A percentile compares a stretch with the other conserved stretches of the same genome.
Evolutionary conservation across 2,113 vertebrate genomes (phyloP).

Genomic region (Alligator sinensis): DNA sequence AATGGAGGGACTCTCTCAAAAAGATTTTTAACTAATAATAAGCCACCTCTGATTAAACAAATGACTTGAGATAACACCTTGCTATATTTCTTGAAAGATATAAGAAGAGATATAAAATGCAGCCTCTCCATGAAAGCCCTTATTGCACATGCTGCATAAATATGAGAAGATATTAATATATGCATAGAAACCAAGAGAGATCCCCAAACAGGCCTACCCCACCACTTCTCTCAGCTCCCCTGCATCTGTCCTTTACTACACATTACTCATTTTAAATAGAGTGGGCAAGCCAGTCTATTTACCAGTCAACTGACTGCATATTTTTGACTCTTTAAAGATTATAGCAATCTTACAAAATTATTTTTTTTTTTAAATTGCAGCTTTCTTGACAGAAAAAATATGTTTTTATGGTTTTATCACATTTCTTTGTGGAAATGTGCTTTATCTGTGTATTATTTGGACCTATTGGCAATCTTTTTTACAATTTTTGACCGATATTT

Average conservation of each 20-base stretch:
- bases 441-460: too few species aligned
- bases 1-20: neutral
- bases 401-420: too few species aligned
- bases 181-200: neutral
- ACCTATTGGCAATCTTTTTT: too few species aligned
- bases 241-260: neutral
- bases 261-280: too few species aligned
- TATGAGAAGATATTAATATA: neutral
- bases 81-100: neutral
- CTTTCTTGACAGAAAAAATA: too few species aligned
- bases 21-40: neutral
- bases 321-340: too few species aligned
- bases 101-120: neutral
- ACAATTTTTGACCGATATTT: too few species aligned
- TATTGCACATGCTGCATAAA: neutral
- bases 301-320: too few species aligned
- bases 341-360: too few species aligned
- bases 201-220: neutral
- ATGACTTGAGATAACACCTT: neutral
- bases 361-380: too few species aligned
- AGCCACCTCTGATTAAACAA: neutral
- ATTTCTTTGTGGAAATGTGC: too few species aligned
- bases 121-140: neutral
- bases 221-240: neutral
- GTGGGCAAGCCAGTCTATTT: too few species aligned